Evolutionary conservation across 1,140 invertebrate genomes (phyloP).

Genomic region (Batillaria attramentaria): DNA sequence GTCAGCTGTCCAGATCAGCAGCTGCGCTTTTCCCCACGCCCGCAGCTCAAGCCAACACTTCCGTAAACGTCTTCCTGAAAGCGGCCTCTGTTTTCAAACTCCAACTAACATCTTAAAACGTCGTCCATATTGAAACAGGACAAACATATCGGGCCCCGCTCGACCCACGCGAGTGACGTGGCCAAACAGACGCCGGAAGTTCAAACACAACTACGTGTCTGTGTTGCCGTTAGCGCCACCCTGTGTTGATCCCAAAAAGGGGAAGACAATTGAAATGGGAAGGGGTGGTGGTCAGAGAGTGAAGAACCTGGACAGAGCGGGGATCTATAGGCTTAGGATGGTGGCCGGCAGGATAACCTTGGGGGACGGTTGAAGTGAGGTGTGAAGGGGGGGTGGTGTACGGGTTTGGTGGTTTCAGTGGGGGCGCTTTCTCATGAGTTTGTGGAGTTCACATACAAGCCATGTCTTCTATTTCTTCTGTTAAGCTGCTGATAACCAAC

Average conservation of each 20-base stretch:
- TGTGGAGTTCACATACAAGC: too few relatives aligned
- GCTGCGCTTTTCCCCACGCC: too few relatives aligned
- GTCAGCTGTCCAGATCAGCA: too few relatives aligned
- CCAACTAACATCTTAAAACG: too few relatives aligned
- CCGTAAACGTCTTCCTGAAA: too few relatives aligned
- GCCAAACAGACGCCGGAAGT: neutral
- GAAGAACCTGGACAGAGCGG: too few relatives aligned
- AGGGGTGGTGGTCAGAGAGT: neutral
- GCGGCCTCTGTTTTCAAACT: too few relatives aligned
- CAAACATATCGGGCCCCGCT: neutral
- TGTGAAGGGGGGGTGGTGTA: neutral
- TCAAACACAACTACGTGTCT: conserved; percentile 1
- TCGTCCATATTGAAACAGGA: neutral
- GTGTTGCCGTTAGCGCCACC: neutral
- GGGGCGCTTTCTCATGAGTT: neutral
- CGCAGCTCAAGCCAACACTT: too few relatives aligned
- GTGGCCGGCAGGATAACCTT: too few relatives aligned
- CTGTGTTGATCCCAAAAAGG: neutral
- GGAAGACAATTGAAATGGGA: neutral
- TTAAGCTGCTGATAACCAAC: too few relatives aligned
- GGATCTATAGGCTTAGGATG: too few relatives aligned
- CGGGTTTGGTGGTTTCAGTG: neutral
- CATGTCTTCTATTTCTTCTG: too few relatives aligned
- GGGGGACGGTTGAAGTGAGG: neutral
- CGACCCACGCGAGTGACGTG: neutral